These are phyloP conservation scores for Octonoba sinensis DNA, from an alignment of 2,888 invertebrate genomes.

Conservation along the genomic window DNA sequence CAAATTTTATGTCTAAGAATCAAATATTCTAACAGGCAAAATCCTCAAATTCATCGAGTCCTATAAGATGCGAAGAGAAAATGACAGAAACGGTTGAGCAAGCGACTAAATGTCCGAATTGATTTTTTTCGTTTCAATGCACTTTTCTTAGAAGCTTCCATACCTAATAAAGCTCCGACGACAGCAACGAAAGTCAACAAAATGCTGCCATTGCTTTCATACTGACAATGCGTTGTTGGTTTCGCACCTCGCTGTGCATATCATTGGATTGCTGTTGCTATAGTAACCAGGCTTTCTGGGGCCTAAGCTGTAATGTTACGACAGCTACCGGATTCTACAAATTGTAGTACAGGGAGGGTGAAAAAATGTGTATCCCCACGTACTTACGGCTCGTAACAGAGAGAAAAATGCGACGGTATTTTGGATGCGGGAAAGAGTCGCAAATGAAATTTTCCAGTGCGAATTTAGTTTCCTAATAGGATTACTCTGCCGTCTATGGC, in stretches of 20 bases:
- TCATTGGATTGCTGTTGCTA: conserved; percentile 53
- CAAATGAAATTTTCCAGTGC: conserved; percentile 31
- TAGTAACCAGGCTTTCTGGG: conserved; percentile 29
- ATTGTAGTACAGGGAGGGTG: conserved; percentile 6
- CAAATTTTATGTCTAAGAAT: too few species aligned
- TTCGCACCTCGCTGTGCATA: conserved; percentile 37
- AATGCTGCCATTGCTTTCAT: conserved; percentile 18
- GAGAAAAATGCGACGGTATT: background rate
- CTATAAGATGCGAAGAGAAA: too few species aligned
- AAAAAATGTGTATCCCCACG: conserved; percentile 8
- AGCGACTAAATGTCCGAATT: conserved; percentile 10
- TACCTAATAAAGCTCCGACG: conserved; percentile 19
- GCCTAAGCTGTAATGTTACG: conserved; percentile 4
- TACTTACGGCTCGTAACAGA: too few species aligned
- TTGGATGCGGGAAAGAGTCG: background rate
- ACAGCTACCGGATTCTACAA: conserved; percentile 21
- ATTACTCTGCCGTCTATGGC: conserved; percentile 24
- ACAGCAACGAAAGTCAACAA: conserved; percentile 28
- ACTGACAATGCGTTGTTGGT: conserved; percentile 36
- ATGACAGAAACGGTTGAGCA: too few species aligned
- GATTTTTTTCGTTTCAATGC: conserved; percentile 14
- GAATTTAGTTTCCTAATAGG: conserved; percentile 39
- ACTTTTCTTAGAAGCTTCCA: background rate
- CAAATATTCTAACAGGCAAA: too few species aligned
- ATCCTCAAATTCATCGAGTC: too few species aligned